Base-by-base conservation (phyloP, 2,888 invertebrate species). In the Caenorhabditis uteleia region DNA sequence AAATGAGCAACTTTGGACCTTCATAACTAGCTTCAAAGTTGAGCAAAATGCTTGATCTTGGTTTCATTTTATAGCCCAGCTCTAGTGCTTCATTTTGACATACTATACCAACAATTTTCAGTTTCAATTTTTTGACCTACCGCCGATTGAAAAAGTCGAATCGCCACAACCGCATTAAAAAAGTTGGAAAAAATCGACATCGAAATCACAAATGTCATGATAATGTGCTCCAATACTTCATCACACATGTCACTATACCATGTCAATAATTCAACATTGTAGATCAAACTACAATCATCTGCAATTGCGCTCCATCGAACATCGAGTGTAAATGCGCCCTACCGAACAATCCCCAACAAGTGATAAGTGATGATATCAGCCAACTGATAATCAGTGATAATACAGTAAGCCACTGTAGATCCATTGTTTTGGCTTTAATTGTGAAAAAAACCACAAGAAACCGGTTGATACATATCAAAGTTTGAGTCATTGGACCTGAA, bases 221-320 rank as follows among this genome's bases (percentile, higher is more conserved):
- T 57, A 1, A 21, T 0, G 16, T 64, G 36, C 0, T 57, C 48
- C 4, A 64, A 20, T 21, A 25, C 48, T 33, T 57, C 56, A 1
- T 57, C 43, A 44, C 62, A 62, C 12, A 56, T 57, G 23, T 64
- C 46, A n/a, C 53, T 57, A 34, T 53, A 57, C 64, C 64, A 64
- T 10, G 57, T 64, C 16, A 64, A 16, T 27, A 64, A 49, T 10
- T 64, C 53, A 25, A 26, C 48, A 20, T 57, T 64, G 54, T 34
- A 64, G 7, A 64, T 39, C 34, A 54, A 49, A 2, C 53, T 48
- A 23, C 64, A 64, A 34, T 57, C 44, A 25, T 34, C 50, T 20
- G 62, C 57, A 18, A 64, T 49, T n/a, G 57, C 54, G n/a, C 20
- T 18, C 64, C 64, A 64, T 18, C 57, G 54, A 3, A 57, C n/a